phyloP scores from a whole-genome alignment of 2,797 vertebrate genomes.

The Microhierax caerulescens region DNA sequence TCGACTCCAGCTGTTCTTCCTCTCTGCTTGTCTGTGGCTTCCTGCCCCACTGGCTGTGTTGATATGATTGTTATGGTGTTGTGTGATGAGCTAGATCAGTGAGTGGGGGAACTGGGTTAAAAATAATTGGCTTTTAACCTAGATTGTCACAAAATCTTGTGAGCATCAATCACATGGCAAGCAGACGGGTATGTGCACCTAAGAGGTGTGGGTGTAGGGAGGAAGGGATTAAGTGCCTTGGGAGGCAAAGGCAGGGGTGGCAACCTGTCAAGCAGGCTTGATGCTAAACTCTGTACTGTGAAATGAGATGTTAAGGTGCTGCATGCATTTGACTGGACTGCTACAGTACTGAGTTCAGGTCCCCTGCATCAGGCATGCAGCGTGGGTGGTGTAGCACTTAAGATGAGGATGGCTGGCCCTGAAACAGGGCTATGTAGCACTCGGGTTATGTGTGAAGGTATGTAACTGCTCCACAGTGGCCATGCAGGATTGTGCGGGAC shows the following conservation, averaged over 20 bases:
- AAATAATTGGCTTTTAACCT: neutral
- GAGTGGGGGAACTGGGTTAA: neutral
- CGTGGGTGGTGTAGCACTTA: neutral
- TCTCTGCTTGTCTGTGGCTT: neutral
- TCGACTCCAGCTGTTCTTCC: neutral
- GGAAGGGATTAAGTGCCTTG: neutral
- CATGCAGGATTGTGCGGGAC: neutral
- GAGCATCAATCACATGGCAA: neutral
- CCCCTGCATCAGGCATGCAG: neutral
- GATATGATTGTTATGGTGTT: neutral
- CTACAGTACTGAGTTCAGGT: neutral
- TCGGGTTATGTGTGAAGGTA: neutral
- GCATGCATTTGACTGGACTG: neutral
- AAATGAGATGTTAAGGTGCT: neutral
- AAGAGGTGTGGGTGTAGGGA: neutral
- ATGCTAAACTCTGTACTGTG: neutral
- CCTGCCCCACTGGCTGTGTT: neutral
- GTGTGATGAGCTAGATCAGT: neutral
- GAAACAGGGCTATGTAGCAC: neutral
- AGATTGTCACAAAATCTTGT: neutral
- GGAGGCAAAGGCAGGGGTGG: neutral
- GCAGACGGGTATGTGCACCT: neutral
- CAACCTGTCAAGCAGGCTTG: neutral
- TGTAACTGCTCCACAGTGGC: fast-evolving
- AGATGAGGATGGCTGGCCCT: neutral